A percentile compares a stretch with the other conserved stretches of the same genome.
Evolutionary conservation across 2,113 vertebrate genomes (phyloP).

Genomic region (Nothocercus nigrocapillus): DNA sequence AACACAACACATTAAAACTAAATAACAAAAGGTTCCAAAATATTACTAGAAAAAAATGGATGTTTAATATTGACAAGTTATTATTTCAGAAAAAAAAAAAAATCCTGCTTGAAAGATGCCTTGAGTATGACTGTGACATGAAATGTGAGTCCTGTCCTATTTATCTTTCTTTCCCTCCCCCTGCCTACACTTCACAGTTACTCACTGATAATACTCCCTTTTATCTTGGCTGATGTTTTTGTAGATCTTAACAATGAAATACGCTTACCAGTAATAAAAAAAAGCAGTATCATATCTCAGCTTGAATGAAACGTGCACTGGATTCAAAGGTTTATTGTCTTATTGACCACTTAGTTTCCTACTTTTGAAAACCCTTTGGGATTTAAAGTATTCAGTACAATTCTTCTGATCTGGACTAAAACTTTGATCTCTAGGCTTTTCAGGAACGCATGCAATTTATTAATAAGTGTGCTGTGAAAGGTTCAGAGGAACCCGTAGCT

Average conservation of each 20-base stretch:
- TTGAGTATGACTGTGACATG: neutral
- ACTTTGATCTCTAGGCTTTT: conserved; percentile 75
- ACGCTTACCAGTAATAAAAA: neutral
- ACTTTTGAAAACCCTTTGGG: neutral
- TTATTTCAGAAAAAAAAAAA: neutral
- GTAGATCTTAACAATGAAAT: neutral
- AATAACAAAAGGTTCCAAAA: neutral
- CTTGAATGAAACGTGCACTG: neutral
- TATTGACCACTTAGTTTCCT: neutral
- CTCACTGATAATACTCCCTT: neutral
- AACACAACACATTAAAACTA: neutral
- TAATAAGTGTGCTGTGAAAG: conserved; percentile 52
- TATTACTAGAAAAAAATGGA: neutral
- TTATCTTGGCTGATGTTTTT: neutral
- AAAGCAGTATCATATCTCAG: neutral
- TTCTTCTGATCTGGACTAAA: neutral
- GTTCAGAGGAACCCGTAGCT: neutral
- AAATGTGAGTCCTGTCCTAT: neutral
- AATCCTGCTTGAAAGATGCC: neutral
- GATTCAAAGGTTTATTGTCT: neutral
- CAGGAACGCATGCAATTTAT: conserved; percentile 81
- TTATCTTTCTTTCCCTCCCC: neutral
- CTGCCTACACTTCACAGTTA: neutral
- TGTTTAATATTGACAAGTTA: neutral
- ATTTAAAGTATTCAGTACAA: neutral